phyloP scores from a whole-genome alignment of 2,888 invertebrate species.

The Erynnis tages region DNA sequence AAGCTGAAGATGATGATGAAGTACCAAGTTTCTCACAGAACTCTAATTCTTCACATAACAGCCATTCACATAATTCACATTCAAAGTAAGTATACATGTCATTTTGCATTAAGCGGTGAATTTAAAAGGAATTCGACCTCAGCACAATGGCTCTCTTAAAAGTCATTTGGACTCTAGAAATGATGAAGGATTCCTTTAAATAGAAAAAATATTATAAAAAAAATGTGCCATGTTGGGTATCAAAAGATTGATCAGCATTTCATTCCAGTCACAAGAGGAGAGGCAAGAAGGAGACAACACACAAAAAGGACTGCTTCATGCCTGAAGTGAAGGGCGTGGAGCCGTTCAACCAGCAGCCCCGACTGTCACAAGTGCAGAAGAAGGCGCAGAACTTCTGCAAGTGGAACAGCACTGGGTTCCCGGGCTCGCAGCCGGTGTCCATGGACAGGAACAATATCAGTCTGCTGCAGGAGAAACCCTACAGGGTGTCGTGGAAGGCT shows the following conservation, averaged over 20 bases:
- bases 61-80: conserved; percentile 3
- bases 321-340: conserved; percentile 91
- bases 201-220: no score
- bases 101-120: no score
- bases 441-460: conserved; percentile 93
- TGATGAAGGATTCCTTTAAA: no score
- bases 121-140: no score
- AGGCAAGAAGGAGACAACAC: conserved; percentile 77
- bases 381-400: conserved; percentile 89
- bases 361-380: conserved; percentile 84
- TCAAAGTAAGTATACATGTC: conserved; percentile 30
- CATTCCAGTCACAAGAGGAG: conserved; percentile 42
- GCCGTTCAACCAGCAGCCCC: conserved; percentile 83
- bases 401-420: conserved; percentile 92
- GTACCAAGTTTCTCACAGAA: conserved; percentile 30
- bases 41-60: neutral
- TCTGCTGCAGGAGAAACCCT: conserved; percentile 89
- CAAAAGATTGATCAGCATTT: neutral
- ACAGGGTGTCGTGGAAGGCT: conserved; percentile 99
- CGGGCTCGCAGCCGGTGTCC: conserved; percentile 98
- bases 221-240: no score
- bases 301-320: conserved; percentile 89
- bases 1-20: conserved; percentile 35
- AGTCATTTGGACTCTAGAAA: no score
- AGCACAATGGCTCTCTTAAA: no score